Evolutionary conservation across 2,888 invertebrate species (phyloP), one percentile per base, ranked within the genome.

Genomic region (Nomada lathburiana): DNA sequence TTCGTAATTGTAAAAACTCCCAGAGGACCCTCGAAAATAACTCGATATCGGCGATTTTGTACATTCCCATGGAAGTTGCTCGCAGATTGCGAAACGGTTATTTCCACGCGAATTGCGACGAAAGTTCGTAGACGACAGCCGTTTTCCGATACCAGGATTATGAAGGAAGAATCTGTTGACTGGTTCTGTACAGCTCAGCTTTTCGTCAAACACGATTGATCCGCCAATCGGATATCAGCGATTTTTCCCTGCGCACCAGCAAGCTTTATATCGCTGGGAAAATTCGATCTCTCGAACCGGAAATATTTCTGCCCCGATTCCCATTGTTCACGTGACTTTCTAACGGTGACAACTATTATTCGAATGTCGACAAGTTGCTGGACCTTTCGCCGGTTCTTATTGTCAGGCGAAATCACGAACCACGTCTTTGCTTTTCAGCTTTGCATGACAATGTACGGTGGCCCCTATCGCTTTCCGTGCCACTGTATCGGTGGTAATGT

Each of bases 301-400:
- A 18, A 55, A 64, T 29, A 69, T 44, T 42, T 20, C 55, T 44
- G 29, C 36, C 10, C 50, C 68, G 26, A 26, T 64, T 57, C 59
- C 44, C 13, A 64, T 64, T 77, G 60, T 65, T 18, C 13, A n/a
- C 29, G 1, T 5, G 10, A n/a, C 18, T 13, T n/a, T 7, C 29
- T 16, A 36, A 26, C 47, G 44, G 18, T 11, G 16, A n/a, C 26
- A 50, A 57, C 16, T 13, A 36, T 78, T 62, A 9, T 29, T 29
- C 7, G 47, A 16, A 47, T 4, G 13, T 63, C 10, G 20, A 26
- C n/a, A 36, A 80, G 47, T 44, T 26, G 10, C 20, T 13, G 2
- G 36, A 36, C 42, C 7, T 23, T 57, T 13, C 36, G 36, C 36
- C 36, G 7, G 36, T 36, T 36, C 36, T 36, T 36, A 36, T 36